These are phyloP conservation scores for Melanophora roralis DNA, from an alignment of 2,888 invertebrate genomes.

Conservation along the genomic window DNA sequence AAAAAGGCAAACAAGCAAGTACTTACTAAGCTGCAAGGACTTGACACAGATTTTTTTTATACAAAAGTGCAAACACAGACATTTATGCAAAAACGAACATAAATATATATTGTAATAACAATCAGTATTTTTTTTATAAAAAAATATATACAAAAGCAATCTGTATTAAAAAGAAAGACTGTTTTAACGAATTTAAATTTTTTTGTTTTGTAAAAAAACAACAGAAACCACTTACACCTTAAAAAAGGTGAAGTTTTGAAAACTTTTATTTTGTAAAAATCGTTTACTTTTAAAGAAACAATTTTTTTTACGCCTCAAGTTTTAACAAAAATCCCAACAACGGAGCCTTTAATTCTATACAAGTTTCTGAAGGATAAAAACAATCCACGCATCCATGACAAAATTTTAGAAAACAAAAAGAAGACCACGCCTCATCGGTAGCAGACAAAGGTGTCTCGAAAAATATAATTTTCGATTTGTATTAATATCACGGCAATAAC, in stretches of 20 bases:
- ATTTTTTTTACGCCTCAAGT: slow-evolving; percentile 62
- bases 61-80: slow-evolving; percentile 56
- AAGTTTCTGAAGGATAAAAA: slow-evolving; percentile 60
- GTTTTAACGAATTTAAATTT: slow-evolving; percentile 51
- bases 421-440: slow-evolving; percentile 77
- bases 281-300: slow-evolving; percentile 46
- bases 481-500: too few species aligned
- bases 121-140: background rate
- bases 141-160: background rate
- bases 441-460: slow-evolving; percentile 60
- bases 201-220: slow-evolving; percentile 14
- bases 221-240: background rate
- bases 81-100: slow-evolving; percentile 24
- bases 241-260: slow-evolving; percentile 41
- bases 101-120: slow-evolving; percentile 9
- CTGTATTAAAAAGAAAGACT: slow-evolving; percentile 32
- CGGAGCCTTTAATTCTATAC: slow-evolving; percentile 74
- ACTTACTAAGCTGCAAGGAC: slow-evolving; percentile 55
- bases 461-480: slow-evolving; percentile 25
- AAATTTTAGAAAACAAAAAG: slow-evolving; percentile 65
- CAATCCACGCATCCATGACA: slow-evolving; percentile 47
- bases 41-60: slow-evolving; percentile 66
- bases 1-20: slow-evolving; percentile 36
- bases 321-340: slow-evolving; percentile 75
- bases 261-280: slow-evolving; percentile 29